phyloP scores from a whole-genome alignment of 2,113 vertebrate species.

The Tetrax tetrax region DNA sequence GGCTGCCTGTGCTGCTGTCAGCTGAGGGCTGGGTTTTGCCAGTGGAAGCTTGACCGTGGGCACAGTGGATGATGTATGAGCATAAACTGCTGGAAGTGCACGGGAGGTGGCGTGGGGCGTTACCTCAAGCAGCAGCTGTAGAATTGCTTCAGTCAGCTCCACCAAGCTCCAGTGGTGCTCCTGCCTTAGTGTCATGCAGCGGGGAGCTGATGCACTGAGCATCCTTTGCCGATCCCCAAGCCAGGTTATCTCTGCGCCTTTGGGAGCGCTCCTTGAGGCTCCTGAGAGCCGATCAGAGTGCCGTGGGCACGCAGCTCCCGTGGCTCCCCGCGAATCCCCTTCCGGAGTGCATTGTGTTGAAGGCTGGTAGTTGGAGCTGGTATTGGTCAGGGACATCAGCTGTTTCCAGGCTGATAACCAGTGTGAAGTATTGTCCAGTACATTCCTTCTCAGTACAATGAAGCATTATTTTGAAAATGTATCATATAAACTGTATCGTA shows the following conservation, averaged over 20 bases:
- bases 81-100: neutral
- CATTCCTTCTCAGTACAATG: neutral
- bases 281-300: accelerated
- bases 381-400: neutral
- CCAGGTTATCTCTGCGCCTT: neutral
- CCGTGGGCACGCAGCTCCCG: accelerated
- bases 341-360: neutral
- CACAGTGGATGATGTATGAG: neutral
- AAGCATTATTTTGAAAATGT: neutral
- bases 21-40: neutral
- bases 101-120: neutral
- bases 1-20: neutral
- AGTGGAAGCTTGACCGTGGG: neutral
- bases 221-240: neutral
- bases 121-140: accelerated
- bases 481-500: neutral
- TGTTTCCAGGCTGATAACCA: neutral
- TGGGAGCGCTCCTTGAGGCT: neutral
- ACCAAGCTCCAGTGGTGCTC: neutral
- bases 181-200: no score
- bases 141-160: neutral
- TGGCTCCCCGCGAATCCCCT: neutral
- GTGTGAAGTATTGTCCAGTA: neutral
- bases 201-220: neutral
- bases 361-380: neutral